A percentile compares a stretch with the other conserved stretches of the same genome.
These are phyloP conservation scores for Gymnorhina tibicen DNA, from an alignment of 2,113 vertebrate species.

Conservation along the genomic window DNA sequence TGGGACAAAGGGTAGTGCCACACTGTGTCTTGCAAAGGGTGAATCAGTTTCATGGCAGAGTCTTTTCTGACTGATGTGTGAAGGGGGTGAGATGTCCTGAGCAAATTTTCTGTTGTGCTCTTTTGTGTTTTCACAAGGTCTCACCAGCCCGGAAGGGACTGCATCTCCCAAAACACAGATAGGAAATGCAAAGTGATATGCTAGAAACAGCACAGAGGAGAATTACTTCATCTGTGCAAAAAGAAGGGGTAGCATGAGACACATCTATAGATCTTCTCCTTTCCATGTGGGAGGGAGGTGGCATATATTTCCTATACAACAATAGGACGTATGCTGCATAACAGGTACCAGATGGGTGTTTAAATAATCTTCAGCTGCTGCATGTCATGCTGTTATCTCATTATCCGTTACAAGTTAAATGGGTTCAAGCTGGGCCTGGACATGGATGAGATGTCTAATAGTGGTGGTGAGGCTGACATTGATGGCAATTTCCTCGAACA, in stretches of 20 bases:
- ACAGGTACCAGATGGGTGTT: conserved; percentile 64
- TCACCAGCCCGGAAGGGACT: not conserved
- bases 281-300: conserved; percentile 52
- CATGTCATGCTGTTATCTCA: conserved; percentile 64
- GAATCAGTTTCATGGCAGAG: not conserved
- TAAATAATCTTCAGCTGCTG: conserved; percentile 61
- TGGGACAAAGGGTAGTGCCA: not conserved
- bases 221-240: not conserved
- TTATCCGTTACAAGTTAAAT: conserved; percentile 58
- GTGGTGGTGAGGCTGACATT: conserved; percentile 33
- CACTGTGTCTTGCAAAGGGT: not conserved
- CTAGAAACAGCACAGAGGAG: not conserved
- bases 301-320: conserved; percentile 61
- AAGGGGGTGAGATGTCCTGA: not conserved
- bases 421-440: conserved; percentile 55
- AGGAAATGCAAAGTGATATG: not conserved
- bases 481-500: conserved; percentile 63
- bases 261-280: not conserved
- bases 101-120: not conserved
- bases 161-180: not conserved
- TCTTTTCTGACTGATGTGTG: not conserved
- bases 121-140: not conserved
- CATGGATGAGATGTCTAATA: conserved; percentile 44
- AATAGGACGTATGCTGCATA: conserved; percentile 43
- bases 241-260: not conserved